phyloP scores from a whole-genome alignment of 2,888 invertebrate species.

The Liposcelis brunnea region DNA sequence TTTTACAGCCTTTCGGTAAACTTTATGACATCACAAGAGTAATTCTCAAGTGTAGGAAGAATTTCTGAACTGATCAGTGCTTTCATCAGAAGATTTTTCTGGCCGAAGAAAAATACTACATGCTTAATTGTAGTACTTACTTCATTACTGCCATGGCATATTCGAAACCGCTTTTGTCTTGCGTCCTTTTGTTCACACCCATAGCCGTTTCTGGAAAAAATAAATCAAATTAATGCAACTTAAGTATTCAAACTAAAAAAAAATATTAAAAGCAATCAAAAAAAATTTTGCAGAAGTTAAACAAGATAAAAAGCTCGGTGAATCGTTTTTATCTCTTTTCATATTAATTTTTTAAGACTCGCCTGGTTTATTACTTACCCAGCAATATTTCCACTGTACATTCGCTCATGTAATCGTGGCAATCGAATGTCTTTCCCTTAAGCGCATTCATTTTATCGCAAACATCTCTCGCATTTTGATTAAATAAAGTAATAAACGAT shows the following conservation, averaged over 20 bases:
- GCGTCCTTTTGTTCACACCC: constrained; percentile 71
- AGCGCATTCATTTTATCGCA: constrained; percentile 19
- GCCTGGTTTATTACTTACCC: constrained; percentile 18
- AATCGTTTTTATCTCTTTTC: no score
- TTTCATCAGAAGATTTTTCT: no score
- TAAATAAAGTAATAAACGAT: constrained; percentile 71
- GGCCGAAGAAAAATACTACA: no score
- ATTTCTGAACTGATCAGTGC: no score
- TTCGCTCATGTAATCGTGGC: constrained; percentile 22
- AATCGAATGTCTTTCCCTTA: constrained; percentile 19
- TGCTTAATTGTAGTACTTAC: constrained; percentile 22
- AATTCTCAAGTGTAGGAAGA: no score
- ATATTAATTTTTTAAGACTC: neutral
- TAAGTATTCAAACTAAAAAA: neutral
- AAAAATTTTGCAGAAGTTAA: constrained; percentile 3
- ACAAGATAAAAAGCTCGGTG: no score
- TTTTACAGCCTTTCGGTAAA: no score
- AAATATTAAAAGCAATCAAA: no score
- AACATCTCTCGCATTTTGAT: constrained; percentile 30
- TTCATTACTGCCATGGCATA: constrained; percentile 82
- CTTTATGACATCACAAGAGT: no score
- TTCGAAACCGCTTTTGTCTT: constrained; percentile 64
- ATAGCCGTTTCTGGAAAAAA: constrained; percentile 57
- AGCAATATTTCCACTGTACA: constrained; percentile 22
- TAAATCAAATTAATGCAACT: constrained; percentile 2